Base-by-base conservation (phyloP, 30 jellyfish, hydroid and myxozoan species). In the Clytia hemisphaerica region DNA sequence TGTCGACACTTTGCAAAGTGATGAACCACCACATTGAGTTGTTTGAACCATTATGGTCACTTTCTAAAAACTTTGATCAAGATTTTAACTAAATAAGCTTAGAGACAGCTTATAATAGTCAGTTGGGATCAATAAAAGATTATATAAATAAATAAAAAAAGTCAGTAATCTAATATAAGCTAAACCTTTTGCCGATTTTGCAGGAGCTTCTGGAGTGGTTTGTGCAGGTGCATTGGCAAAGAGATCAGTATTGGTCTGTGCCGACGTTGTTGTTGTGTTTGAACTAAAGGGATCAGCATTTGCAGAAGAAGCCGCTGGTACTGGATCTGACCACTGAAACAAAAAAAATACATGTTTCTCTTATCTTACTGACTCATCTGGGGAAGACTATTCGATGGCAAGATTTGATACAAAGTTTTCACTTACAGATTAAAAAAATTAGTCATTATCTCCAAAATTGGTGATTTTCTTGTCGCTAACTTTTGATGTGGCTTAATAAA, bases 131-230 rank as follows among this genome's bases (percentile, higher is more conserved):
- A n/a, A n/a, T n/a, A n/a, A n/a, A n/a, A n/a, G n/a, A n/a, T n/a
- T 40, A 7, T 40, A 10, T 40, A 7, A 40, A 10, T 7, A 40
- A 40, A 40, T 10, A 10, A 40, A 10, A 10, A 2, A n/a, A 27
- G 25, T n/a, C 10, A 46, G 25, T 2, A 2, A n/a, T 46, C 18
- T 16, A 0, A 42, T 12, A 42, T 21, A 0, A 0, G 18, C 14
- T 21, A 42, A 42, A 57, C 70, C 70, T 57, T 57, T 57, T 12
- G 70, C 30, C 30, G 70, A 57, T 22, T 57, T 57, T n/a, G 70
- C 44, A 26, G 70, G 2, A 46, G 60, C 30, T 46, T 4, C 60
- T 2, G 60, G 5, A 22, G 44, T 57, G 1, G 37, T 57, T 57
- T 57, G 70, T 22, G 30, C 25, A 3, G 70, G 70, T n/a, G 25